These are phyloP conservation scores for Trachemys scripta DNA, from an alignment of 2,113 vertebrate genomes.

Conservation along the genomic window DNA sequence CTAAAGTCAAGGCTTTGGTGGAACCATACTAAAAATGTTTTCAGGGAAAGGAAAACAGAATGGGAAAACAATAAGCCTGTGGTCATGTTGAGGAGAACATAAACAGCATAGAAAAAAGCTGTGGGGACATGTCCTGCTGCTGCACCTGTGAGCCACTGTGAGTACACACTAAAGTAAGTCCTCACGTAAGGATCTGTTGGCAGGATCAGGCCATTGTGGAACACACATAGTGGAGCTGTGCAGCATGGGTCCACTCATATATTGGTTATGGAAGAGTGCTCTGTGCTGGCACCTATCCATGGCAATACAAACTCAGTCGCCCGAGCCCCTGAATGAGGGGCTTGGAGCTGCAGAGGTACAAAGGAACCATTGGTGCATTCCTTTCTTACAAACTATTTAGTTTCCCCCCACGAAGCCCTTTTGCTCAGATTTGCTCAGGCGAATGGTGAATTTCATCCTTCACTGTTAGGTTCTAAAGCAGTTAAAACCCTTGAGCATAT, in stretches of 20 bases:
- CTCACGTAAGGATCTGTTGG: not conserved
- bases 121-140: not conserved
- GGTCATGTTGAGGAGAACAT: not conserved
- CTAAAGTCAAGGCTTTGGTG: not conserved
- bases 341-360: not conserved
- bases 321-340: not conserved
- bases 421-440: not conserved
- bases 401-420: not conserved
- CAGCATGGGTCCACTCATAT: not conserved
- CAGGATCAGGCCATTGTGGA: not conserved
- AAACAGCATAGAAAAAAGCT: not conserved
- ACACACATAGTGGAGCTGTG: not conserved
- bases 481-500: not conserved
- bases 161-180: not conserved
- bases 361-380: not conserved
- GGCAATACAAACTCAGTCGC: not conserved
- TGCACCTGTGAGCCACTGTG: not conserved
- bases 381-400: not conserved
- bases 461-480: not conserved
- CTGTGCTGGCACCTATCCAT: not conserved
- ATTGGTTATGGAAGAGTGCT: not conserved
- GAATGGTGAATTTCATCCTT: not conserved
- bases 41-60: not conserved
- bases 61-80: accelerated
- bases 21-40: too few relatives aligned